These are phyloP conservation scores for Dendrocincla fuliginosa DNA, from an alignment of 2,797 vertebrate genomes.

Conservation along the genomic window DNA sequence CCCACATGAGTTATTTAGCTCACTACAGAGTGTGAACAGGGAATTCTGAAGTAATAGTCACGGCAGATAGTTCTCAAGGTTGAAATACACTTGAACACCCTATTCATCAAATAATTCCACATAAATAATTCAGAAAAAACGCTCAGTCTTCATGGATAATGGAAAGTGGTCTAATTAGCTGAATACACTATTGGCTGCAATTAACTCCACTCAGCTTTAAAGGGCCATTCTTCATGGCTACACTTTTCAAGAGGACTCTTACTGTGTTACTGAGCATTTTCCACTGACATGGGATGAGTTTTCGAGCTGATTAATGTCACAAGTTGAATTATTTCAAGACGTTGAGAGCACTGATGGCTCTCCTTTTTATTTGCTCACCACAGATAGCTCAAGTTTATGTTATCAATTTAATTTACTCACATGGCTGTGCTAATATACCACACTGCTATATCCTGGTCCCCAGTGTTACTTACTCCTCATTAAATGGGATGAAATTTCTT, in stretches of 20 bases:
- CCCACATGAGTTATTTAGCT: background rate
- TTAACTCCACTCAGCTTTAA: background rate
- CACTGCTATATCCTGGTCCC: background rate
- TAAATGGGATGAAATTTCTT: background rate
- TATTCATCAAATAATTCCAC: conserved; percentile 31
- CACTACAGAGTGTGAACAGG: conserved; percentile 3
- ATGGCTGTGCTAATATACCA: background rate
- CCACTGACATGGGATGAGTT: background rate
- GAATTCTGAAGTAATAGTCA: background rate
- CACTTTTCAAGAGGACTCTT: background rate
- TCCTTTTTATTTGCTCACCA: background rate
- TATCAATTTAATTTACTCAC: background rate
- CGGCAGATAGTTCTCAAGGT: background rate
- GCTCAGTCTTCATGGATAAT: background rate
- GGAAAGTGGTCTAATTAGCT: background rate
- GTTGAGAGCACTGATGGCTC: background rate
- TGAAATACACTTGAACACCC: background rate
- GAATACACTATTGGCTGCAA: conserved; percentile 1
- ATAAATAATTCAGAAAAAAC: conserved; percentile 4
- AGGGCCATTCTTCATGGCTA: background rate
- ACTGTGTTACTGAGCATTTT: background rate
- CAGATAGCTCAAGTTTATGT: background rate
- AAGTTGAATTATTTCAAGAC: background rate
- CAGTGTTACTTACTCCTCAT: background rate
- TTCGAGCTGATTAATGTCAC: background rate